Evolutionary conservation across 1,140 invertebrate genomes (phyloP).

Genomic region (Drosophila triauraria): DNA sequence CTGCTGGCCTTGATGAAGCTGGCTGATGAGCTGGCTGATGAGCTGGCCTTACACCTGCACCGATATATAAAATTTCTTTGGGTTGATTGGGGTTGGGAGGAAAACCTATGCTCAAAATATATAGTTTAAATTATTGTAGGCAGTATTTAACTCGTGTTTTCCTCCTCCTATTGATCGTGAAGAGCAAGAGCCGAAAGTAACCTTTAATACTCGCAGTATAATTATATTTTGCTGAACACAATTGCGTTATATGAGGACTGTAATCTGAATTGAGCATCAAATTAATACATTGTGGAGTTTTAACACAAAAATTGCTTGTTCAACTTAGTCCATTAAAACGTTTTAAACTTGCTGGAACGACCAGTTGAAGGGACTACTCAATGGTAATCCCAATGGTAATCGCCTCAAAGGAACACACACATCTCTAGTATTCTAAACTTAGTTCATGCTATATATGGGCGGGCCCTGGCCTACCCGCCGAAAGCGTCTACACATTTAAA

Average conservation of each 20-base stretch:
- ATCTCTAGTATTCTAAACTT: constrained; percentile 48
- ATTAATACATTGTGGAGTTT: constrained; percentile 34
- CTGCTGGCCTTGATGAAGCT: constrained; percentile 14
- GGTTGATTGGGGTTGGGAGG: constrained; percentile 10
- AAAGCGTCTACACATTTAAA: constrained; percentile 63
- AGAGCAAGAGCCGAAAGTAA: constrained; percentile 28
- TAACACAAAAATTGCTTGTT: constrained; percentile 59
- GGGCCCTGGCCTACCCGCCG: constrained; percentile 42
- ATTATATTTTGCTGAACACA: constrained; percentile 60
- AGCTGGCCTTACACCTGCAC: constrained; percentile 69
- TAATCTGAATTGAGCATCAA: constrained; percentile 40
- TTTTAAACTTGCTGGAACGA: constrained; percentile 58
- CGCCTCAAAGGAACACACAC: constrained; percentile 31
- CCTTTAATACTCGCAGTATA: constrained; percentile 14
- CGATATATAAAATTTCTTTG: constrained; percentile 72
- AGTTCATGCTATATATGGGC: constrained; percentile 25
- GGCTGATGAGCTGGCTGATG: no score
- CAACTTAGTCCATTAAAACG: constrained; percentile 79
- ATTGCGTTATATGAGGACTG: constrained; percentile 32
- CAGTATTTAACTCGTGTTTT: constrained; percentile 51
- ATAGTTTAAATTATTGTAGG: constrained; percentile 47
- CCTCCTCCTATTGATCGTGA: neutral
- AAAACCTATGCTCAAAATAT: constrained; percentile 30
- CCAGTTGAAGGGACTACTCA: constrained; percentile 36
- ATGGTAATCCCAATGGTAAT: constrained; percentile 4